phyloP scores from a whole-genome alignment of 2,797 vertebrate genomes.

The Malacoraja senta region DNA sequence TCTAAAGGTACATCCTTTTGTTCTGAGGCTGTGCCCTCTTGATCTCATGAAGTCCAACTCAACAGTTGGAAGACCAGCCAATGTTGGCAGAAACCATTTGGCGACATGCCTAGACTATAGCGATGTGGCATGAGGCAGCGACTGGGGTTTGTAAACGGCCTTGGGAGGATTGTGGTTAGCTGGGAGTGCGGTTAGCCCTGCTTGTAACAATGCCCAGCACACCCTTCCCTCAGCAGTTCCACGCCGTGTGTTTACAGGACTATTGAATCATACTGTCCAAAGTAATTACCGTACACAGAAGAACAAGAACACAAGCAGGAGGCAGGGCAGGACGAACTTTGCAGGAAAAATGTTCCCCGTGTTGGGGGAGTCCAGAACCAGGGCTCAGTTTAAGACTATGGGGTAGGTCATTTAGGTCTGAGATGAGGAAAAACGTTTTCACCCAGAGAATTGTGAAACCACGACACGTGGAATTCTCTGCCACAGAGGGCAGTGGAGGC shows the following conservation, averaged over 20 bases:
- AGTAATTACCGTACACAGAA: no score
- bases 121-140: background rate
- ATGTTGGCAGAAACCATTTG: background rate
- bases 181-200: background rate
- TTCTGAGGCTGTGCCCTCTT: no score
- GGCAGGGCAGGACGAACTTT: no score
- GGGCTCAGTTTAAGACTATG: no score
- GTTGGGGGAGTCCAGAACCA: no score
- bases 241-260: background rate
- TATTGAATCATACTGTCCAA: background rate
- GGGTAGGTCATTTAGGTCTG: no score
- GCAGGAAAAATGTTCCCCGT: no score
- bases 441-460: no score
- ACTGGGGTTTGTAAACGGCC: background rate
- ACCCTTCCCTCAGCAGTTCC: constrained; percentile 19
- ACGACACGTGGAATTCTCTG: no score
- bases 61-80: background rate
- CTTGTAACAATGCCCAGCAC: background rate
- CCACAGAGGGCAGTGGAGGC: no score
- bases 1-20: no score
- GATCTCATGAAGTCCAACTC: background rate
- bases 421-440: no score
- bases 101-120: background rate
- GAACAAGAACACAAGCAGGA: background rate
- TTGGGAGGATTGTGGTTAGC: background rate